Conservation (phyloP, 1,140 invertebrate species). For the Drosophila oshimai region DNA sequence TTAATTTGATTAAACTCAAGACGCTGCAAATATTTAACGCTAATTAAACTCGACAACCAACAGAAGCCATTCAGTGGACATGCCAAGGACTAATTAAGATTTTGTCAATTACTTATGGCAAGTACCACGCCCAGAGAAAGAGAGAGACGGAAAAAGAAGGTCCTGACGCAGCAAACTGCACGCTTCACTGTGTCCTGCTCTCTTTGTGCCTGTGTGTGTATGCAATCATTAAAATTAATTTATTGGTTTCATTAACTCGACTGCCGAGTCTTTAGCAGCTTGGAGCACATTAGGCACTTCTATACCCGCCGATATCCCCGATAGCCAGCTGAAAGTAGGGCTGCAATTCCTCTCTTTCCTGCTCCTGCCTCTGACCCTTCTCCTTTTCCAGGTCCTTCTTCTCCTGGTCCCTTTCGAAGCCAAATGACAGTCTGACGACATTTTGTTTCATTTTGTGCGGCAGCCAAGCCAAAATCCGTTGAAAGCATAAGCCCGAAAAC, state of each 20-base stretch:
- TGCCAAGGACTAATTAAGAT: constrained; percentile 80
- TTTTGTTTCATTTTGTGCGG: constrained; percentile 59
- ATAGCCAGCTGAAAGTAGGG: constrained; percentile 7
- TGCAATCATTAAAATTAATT: constrained; percentile 82
- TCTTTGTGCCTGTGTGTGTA: constrained; percentile 33
- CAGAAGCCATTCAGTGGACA: constrained; percentile 75
- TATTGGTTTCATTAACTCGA: constrained; percentile 82
- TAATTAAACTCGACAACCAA: constrained; percentile 76
- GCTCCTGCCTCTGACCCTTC: neutral
- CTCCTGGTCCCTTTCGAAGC: constrained; percentile 43
- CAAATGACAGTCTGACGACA: constrained; percentile 74
- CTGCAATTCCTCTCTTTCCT: constrained; percentile 26
- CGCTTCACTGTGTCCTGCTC: constrained; percentile 19
- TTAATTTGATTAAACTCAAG: constrained; percentile 77
- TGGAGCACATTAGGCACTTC: constrained; percentile 63
- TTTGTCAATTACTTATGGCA: constrained; percentile 80
- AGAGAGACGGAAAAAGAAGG: neutral
- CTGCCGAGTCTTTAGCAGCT: constrained; percentile 65
- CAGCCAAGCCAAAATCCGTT: constrained; percentile 71
- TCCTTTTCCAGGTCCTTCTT: neutral
- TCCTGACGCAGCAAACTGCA: constrained; percentile 74
- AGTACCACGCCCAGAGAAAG: constrained; percentile 55
- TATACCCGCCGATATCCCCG: constrained; percentile 13
- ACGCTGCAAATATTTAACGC: constrained; percentile 60
- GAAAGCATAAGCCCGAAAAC: constrained; percentile 74